phyloP scores from a whole-genome alignment of 2,888 invertebrate species.

The Drosophila peninsularis region DNA sequence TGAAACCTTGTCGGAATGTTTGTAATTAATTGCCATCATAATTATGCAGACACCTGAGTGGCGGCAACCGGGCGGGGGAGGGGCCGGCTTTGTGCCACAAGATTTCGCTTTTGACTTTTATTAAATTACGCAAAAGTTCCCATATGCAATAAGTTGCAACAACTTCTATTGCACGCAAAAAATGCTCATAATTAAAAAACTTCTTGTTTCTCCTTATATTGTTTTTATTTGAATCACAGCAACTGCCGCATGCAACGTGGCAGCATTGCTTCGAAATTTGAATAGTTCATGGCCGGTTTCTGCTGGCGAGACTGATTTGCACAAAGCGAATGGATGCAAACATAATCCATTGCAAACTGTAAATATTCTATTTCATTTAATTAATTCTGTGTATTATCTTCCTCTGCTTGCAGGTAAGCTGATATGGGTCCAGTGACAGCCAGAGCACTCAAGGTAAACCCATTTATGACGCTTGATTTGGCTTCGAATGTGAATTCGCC shows the following conservation, averaged over 20 bases:
- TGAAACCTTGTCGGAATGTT: conserved; percentile 53
- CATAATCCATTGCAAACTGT: conserved; percentile 18
- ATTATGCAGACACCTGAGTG: conserved; percentile 48
- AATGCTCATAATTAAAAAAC: conserved; percentile 54
- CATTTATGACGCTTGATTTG: background rate
- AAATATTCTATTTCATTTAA: conserved; percentile 32
- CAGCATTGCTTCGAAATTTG: conserved; percentile 37
- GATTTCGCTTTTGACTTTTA: conserved; percentile 45
- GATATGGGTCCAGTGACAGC: conserved; percentile 1
- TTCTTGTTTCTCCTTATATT: conserved; percentile 3
- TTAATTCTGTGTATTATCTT: conserved; percentile 33
- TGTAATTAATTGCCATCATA: conserved; percentile 68
- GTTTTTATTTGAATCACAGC: conserved; percentile 4
- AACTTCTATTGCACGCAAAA: conserved; percentile 28
- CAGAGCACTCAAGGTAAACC: background rate
- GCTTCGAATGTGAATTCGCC: background rate
- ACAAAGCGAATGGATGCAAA: conserved; percentile 46
- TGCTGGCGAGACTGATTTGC: conserved; percentile 57
- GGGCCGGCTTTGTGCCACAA: conserved; percentile 4
- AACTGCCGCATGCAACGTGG: conserved; percentile 18
- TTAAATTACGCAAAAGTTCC: conserved; percentile 51
- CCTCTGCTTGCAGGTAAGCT: conserved; percentile 50
- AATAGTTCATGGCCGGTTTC: conserved; percentile 65
- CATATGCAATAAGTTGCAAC: conserved; percentile 43
- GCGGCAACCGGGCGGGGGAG: background rate